phyloP scores from a whole-genome alignment of 2,113 vertebrate species.

The Picathartes gymnocephalus region DNA sequence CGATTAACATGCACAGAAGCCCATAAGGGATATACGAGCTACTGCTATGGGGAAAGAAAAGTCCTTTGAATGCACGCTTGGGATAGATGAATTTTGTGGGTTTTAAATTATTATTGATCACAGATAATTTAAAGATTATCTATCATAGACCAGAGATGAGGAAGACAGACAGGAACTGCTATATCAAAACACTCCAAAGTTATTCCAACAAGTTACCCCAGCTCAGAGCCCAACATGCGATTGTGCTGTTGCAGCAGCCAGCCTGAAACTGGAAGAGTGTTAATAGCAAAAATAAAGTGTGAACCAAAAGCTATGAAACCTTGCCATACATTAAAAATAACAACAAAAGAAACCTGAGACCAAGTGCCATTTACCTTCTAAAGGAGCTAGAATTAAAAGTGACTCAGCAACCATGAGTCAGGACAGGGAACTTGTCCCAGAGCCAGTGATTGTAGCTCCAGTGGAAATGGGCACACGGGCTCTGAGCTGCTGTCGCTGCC shows the following conservation, averaged over 20 bases:
- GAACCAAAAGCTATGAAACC: constrained; percentile 30
- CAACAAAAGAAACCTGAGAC: constrained; percentile 33
- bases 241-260: background rate
- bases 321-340: background rate
- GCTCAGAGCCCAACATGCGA: background rate
- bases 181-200: background rate
- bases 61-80: background rate
- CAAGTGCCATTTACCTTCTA: constrained; percentile 9
- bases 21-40: background rate
- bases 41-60: background rate
- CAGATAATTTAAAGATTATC: background rate
- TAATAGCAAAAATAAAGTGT: constrained; percentile 19
- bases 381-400: constrained; percentile 31
- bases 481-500: background rate
- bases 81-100: background rate
- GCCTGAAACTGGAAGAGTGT: background rate
- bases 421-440: background rate
- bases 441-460: background rate
- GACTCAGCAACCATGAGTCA: constrained; percentile 56
- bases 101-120: background rate
- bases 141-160: background rate
- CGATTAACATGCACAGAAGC: background rate
- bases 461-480: background rate
- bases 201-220: background rate
- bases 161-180: background rate